Percentiles rank a stretch among this genome's conserved stretches.
Conservation (phyloP, 2,113 vertebrate species). For the Sialia sialis region DNA sequence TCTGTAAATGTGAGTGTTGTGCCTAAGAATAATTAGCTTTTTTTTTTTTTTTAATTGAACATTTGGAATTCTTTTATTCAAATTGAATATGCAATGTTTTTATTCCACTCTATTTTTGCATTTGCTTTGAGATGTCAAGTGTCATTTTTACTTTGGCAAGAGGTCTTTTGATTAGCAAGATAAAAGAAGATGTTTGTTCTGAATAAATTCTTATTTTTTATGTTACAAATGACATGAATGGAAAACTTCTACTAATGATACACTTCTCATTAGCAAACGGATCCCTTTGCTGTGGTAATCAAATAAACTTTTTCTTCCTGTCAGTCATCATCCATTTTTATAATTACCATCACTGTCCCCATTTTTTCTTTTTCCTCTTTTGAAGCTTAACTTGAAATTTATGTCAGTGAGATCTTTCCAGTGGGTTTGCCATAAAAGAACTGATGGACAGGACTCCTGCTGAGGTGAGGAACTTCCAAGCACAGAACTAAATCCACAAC, state of each 20-base stretch:
- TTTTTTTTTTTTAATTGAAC: not conserved
- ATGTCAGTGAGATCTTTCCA: not conserved
- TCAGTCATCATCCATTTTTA: slow-evolving; percentile 16
- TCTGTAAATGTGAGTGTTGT: not conserved
- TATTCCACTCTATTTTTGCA: not conserved
- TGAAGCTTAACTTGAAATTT: not conserved
- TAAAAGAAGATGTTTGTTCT: slow-evolving; percentile 46
- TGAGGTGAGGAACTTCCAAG: not conserved
- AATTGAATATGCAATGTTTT: not conserved
- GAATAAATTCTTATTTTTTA: slow-evolving; percentile 41
- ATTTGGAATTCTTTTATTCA: not conserved
- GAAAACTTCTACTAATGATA: slow-evolving; percentile 16
- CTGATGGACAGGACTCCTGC: not conserved
- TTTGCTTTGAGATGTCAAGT: slow-evolving; percentile 52
- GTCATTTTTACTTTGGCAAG: slow-evolving; percentile 32
- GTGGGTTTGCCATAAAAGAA: not conserved
- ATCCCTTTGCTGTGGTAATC: slow-evolving; percentile 7
- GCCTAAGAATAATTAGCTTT: not conserved
- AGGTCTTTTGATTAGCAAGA: slow-evolving; percentile 45
- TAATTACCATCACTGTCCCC: slow-evolving; percentile 11
- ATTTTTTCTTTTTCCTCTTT: not conserved
- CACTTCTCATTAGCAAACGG: not conserved
- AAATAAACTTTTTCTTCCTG: slow-evolving; percentile 9
- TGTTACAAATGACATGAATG: slow-evolving; percentile 23
- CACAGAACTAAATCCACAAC: not conserved